Base-by-base conservation (phyloP, 2,797 vertebrate species). In the Phoebastria nigripes region DNA sequence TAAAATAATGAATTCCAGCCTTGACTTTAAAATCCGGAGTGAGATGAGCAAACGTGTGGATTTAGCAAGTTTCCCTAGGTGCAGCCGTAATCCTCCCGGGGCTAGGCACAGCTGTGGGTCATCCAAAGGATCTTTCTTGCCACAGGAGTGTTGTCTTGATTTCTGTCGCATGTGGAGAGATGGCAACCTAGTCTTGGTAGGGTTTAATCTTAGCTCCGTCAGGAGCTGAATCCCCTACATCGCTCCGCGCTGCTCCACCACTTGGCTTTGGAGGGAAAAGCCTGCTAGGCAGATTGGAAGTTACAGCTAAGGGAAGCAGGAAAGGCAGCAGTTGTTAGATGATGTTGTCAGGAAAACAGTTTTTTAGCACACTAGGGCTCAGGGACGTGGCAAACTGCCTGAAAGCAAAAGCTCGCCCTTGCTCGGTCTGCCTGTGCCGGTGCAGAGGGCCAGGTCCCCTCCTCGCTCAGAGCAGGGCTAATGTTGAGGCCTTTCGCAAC, bases 171-270 rank as follows among this genome's bases (percentile, higher is more conserved):
- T 8, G 37, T 25, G 61, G 14, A 49, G 51, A 73, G 31, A 31
- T 7, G 12, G 28, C 15, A 79, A 33, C 33, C n/a, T 16, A 31
- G 26, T 58, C 61, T 76, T 42, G 21, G 20, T 17, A 19, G 20
- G 28, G 44, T 81, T 89, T 71, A 69, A 49, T 28, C 52, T 67
- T 11, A 22, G 25, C 55, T 82, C 44, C 3, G 2, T 7, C 0
- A 1, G 19, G 55, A 88, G 47, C 55, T 71, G 54, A 82, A 51
- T 54, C 33, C 22, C 39, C 9, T 10, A 1, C 7, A 8, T 25
- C 0, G 0, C 59, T 80, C 4, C 0, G n/a, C 0, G 0, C 46
- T 87, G 66, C 49, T 81, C 49, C 56, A 39, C 25, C 28, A 7
- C 41, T 87, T 56, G 74, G 46, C 35, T 58, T 70, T 12, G 52